A percentile compares a stretch with the other conserved stretches of the same genome.
Conservation (phyloP, 2,797 vertebrate genomes). For the Gallirallus australis region DNA sequence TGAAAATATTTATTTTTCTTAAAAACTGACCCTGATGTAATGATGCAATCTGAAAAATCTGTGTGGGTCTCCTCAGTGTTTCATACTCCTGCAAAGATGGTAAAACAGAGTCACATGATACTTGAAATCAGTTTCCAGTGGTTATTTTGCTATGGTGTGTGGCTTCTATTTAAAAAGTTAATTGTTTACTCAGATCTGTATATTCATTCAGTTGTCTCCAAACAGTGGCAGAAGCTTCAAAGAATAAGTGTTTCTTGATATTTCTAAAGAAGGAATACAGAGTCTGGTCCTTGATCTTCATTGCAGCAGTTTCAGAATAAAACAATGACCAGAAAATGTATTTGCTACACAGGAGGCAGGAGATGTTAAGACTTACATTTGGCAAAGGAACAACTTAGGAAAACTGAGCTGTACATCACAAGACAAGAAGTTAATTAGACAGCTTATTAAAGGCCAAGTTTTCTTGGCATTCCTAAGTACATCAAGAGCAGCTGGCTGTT, state of each 20-base stretch:
- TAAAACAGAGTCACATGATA: background rate
- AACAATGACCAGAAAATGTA: background rate
- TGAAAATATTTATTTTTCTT: background rate
- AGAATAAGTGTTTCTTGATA: background rate
- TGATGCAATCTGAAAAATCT: slow-evolving; percentile 6
- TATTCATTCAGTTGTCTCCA: background rate
- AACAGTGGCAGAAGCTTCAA: background rate
- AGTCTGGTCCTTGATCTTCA: background rate
- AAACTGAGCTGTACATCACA: slow-evolving; percentile 26
- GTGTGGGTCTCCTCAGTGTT: background rate
- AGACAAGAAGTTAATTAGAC: slow-evolving; percentile 50
- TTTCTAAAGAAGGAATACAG: slow-evolving; percentile 1
- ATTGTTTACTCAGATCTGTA: background rate
- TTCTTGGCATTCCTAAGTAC: slow-evolving; percentile 52
- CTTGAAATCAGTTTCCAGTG: background rate
- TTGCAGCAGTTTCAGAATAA: background rate
- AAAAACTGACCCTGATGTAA: slow-evolving; percentile 11
- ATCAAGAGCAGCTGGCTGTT: slow-evolving; percentile 50
- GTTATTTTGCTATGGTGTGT: background rate
- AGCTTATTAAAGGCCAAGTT: slow-evolving; percentile 54
- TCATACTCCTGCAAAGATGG: background rate
- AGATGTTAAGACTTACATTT: background rate
- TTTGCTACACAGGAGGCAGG: background rate
- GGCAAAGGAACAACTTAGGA: slow-evolving; percentile 15
- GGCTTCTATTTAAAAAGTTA: background rate